Conservation (phyloP, 1,140 invertebrate genomes). For the Pseudomyrmex pallidus region DNA sequence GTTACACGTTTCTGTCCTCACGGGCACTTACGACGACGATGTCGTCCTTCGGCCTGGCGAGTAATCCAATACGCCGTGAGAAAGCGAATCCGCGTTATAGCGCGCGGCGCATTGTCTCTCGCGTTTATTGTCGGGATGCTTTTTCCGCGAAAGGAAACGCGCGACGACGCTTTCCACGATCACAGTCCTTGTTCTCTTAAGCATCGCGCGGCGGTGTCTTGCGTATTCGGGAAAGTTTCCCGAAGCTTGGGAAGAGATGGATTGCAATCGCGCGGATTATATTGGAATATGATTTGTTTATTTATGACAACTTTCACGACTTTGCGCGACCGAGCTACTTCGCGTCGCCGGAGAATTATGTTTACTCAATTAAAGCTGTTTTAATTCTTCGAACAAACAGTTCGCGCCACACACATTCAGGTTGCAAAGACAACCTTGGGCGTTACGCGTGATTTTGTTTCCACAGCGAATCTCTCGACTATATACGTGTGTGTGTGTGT, state of each 20-base stretch:
- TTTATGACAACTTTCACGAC: background rate
- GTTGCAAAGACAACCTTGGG: background rate
- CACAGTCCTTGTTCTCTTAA: slow-evolving; percentile 8
- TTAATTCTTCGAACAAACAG: background rate
- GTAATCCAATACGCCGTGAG: slow-evolving; percentile 42
- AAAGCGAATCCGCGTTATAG: slow-evolving; percentile 42
- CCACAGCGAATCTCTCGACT: background rate
- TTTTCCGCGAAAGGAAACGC: slow-evolving; percentile 40
- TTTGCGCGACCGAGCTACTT: background rate
- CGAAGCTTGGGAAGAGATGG: slow-evolving; percentile 7
- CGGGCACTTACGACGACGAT: slow-evolving; percentile 15
- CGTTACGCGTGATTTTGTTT: background rate
- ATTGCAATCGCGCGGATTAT: background rate
- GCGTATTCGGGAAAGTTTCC: slow-evolving; percentile 21
- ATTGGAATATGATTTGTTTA: background rate
- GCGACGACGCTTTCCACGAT: slow-evolving; percentile 34
- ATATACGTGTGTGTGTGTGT: slow-evolving; percentile 1
- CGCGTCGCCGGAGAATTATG: background rate
- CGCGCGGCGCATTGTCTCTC: slow-evolving; percentile 22
- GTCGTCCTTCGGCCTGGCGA: background rate
- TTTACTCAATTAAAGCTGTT: slow-evolving; percentile 23
- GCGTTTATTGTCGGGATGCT: slow-evolving; percentile 43
- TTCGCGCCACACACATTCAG: background rate
- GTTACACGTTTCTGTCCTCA: slow-evolving; percentile 38
- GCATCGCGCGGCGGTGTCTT: background rate